These are phyloP conservation scores for Clarias fuscus DNA, from an alignment of 2,797 vertebrate species.

Conservation along the genomic window DNA sequence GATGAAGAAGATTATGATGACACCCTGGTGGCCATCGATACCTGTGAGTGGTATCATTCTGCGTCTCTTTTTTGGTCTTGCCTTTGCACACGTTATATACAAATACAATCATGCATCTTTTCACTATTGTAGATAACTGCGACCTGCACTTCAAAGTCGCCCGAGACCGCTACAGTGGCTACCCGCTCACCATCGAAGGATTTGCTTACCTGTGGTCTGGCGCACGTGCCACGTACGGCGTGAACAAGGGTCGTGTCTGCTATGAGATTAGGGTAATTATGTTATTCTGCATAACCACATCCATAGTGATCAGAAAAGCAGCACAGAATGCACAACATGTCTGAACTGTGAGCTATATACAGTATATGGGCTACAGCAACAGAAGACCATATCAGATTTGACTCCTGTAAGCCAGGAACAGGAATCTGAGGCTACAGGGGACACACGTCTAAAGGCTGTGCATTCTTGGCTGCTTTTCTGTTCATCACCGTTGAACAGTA, in stretches of 20 bases:
- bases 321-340: not conserved
- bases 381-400: not conserved
- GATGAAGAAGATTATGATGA: constrained; percentile 93
- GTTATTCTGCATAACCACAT: not conserved
- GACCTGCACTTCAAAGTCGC: constrained; percentile 86
- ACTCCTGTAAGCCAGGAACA: not conserved
- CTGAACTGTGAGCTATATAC: not conserved
- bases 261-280: constrained; percentile 88
- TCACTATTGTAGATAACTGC: constrained; percentile 80
- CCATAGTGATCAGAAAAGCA: not conserved
- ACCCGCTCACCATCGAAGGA: constrained; percentile 91
- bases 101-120: not conserved
- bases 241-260: constrained; percentile 82
- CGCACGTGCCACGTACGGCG: constrained; percentile 87
- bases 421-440: not conserved
- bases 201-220: constrained; percentile 95
- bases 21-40: constrained; percentile 86
- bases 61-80: not conserved
- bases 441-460: not conserved
- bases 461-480: not conserved
- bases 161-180: constrained; percentile 88
- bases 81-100: not conserved
- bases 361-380: too few species aligned
- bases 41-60: constrained; percentile 73
- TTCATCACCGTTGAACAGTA: not conserved